These are phyloP conservation scores for Seriola quinqueradiata DNA, from an alignment of 2,113 vertebrate species.

Conservation along the genomic window DNA sequence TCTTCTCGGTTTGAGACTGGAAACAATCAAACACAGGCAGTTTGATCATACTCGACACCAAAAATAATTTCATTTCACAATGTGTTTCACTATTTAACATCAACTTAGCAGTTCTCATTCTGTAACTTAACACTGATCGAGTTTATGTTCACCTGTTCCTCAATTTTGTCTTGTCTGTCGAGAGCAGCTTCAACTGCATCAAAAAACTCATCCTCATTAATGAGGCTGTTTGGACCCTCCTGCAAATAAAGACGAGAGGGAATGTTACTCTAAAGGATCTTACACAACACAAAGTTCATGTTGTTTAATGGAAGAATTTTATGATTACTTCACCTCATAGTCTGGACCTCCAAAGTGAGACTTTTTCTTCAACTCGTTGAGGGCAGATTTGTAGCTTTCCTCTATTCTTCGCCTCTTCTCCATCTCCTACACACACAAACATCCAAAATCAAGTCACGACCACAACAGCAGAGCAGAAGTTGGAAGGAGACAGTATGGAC, in stretches of 20 bases:
- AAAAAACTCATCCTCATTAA: slow-evolving; percentile 99
- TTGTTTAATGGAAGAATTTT: not conserved
- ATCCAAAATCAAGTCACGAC: not conserved
- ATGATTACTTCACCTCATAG: slow-evolving; percentile 88
- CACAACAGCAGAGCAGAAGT: not conserved
- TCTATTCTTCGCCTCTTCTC: slow-evolving; percentile 92
- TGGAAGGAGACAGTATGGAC: not conserved
- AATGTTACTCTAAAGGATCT: not conserved
- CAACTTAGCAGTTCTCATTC: not conserved
- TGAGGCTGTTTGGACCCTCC: slow-evolving; percentile 99
- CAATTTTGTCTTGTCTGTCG: slow-evolving; percentile 97
- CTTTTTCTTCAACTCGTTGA: slow-evolving; percentile 95
- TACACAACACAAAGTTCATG: not conserved
- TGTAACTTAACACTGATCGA: not conserved
- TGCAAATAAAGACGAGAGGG: slow-evolving; percentile 53
- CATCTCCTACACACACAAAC: slow-evolving; percentile 84
- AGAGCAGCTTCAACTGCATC: slow-evolving; percentile 98
- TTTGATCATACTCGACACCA: not conserved
- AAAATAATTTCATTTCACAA: not conserved
- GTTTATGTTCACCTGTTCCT: slow-evolving; percentile 90
- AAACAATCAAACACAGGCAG: slow-evolving; percentile 23
- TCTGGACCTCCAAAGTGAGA: slow-evolving; percentile 97
- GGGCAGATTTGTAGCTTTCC: slow-evolving; percentile 91
- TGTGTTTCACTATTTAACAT: not conserved
- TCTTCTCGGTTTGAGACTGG: slow-evolving; percentile 93